Conservation (phyloP, 2,888 invertebrate genomes). For the Entomobrya multifasciata region DNA sequence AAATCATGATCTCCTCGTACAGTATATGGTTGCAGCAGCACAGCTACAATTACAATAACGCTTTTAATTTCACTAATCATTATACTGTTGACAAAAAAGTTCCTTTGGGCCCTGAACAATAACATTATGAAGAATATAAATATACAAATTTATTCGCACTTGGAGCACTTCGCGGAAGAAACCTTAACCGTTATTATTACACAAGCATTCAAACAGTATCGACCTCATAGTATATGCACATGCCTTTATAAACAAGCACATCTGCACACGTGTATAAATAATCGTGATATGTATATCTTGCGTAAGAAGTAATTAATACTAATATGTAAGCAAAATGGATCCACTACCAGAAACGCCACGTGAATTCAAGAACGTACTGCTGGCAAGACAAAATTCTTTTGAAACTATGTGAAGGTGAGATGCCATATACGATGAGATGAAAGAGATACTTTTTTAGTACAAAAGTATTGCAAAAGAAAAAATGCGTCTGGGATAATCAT, state of each 20-base stretch:
- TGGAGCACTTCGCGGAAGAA: background rate
- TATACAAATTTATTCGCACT: background rate
- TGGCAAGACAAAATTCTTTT: background rate
- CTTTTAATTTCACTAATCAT: background rate
- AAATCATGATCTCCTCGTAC: background rate
- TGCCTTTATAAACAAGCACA: no score
- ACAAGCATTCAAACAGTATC: no score
- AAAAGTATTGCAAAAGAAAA: no score
- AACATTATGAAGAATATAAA: background rate
- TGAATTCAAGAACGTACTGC: background rate
- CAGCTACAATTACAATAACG: slow-evolving; percentile 16
- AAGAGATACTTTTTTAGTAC: no score
- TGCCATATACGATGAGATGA: background rate
- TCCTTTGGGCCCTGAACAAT: background rate
- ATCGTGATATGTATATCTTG: no score
- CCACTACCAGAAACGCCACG: background rate
- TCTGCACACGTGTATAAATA: no score
- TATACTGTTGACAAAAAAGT: background rate
- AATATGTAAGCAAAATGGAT: background rate
- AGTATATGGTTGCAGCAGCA: background rate
- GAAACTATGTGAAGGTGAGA: slow-evolving; percentile 25
- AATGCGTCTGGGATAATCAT: background rate
- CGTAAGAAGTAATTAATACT: background rate
- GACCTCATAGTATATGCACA: no score
- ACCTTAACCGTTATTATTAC: background rate